Percentiles rank a stretch among this genome's conserved stretches.
Evolutionary conservation across 2,797 vertebrate genomes (phyloP).

Genomic region (Thripadectes ignobilis): DNA sequence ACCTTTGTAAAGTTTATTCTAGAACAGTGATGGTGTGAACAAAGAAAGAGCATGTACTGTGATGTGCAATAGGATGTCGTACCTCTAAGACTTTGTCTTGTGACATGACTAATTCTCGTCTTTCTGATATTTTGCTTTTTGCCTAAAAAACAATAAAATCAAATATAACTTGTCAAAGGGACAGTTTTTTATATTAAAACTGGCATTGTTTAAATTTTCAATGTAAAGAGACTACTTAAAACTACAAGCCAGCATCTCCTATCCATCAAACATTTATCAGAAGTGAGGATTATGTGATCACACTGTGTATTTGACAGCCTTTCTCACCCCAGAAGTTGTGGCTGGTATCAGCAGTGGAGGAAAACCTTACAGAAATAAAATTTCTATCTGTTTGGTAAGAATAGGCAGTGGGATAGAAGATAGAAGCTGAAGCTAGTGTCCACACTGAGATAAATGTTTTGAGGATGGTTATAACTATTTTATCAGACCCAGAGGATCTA

Average conservation of each 20-base stretch:
- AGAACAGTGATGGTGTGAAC: not conserved
- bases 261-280: not conserved
- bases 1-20: not conserved
- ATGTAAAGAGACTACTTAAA: not conserved
- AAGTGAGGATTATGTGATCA: not conserved
- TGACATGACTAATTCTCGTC: not conserved
- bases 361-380: not conserved
- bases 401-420: not conserved
- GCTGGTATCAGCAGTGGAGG: not conserved
- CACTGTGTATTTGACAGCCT: not conserved
- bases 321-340: not conserved
- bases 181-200: not conserved
- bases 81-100: constrained; percentile 30
- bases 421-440: not conserved
- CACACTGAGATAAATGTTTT: not conserved
- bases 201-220: not conserved
- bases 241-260: not conserved
- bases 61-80: not conserved
- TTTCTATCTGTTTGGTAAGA: not conserved
- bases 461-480: not conserved
- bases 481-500: not conserved
- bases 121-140: not conserved
- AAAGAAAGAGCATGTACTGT: not conserved
- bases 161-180: not conserved
- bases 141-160: not conserved